Conservation (phyloP, 2,113 vertebrate species). For the Nothobranchius kuhntae region DNA sequence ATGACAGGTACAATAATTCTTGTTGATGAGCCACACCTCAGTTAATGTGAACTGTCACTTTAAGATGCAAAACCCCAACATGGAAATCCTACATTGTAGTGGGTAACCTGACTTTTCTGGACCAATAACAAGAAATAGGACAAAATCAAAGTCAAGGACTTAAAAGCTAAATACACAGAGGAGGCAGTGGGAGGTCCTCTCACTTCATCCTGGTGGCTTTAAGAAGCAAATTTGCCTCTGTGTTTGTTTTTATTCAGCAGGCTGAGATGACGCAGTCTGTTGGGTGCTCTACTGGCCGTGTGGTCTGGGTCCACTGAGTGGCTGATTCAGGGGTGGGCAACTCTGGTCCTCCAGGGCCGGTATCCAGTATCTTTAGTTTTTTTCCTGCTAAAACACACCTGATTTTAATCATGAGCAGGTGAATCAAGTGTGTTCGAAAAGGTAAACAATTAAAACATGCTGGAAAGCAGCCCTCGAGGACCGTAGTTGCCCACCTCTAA, state of each 20-base stretch:
- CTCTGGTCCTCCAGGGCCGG: no score
- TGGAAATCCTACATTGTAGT: not conserved
- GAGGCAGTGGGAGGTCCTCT: conserved; percentile 46
- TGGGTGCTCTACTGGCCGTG: conserved; percentile 82
- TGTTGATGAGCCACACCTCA: no score
- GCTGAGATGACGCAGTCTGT: conserved; percentile 82
- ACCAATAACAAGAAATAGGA: conserved; percentile 25
- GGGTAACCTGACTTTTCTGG: not conserved
- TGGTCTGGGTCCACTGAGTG: conserved; percentile 77
- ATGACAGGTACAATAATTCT: no score
- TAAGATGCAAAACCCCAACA: not conserved
- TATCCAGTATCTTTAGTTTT: no score
- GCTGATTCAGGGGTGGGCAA: not conserved
- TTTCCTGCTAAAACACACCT: no score
- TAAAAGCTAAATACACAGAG: conserved; percentile 54
- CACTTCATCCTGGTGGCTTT: conserved; percentile 40
- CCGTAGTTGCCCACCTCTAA: not conserved
- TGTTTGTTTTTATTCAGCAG: conserved; percentile 81
- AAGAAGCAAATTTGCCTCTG: conserved; percentile 52
- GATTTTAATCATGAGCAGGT: no score
- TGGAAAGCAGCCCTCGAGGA: conserved; percentile 13
- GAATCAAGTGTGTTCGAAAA: no score
- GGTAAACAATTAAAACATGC: conserved; percentile 75
- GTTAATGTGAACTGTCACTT: no score
- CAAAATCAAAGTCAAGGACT: conserved; percentile 51